Conservation (phyloP, 2,113 vertebrate species). For the Calyptommatus sinebrachiatus region DNA sequence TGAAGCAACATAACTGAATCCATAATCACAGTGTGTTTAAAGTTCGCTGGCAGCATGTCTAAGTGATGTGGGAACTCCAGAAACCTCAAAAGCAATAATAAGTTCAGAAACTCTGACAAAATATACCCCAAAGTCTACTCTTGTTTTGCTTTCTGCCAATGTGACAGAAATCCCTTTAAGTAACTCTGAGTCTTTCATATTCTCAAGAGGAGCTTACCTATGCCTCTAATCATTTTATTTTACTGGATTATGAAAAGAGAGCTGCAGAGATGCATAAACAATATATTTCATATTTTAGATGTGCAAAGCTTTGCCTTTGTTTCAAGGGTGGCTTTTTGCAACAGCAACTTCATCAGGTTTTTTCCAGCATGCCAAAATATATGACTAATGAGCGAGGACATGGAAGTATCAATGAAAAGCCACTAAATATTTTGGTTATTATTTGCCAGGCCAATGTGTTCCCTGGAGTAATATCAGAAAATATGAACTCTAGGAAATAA, state of each 20-base stretch:
- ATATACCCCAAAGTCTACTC: constrained; percentile 31
- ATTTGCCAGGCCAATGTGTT: constrained; percentile 17
- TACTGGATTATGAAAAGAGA: constrained; percentile 11
- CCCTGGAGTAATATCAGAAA: constrained; percentile 4
- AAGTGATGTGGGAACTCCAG: constrained; percentile 17
- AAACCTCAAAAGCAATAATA: constrained; percentile 29
- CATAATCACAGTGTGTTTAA: constrained; percentile 32
- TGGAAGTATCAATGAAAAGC: neutral
- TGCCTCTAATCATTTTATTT: constrained; percentile 1
- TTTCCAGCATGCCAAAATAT: neutral
- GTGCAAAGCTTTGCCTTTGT: neutral
- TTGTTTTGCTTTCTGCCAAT: constrained; percentile 26
- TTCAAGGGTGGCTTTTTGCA: neutral
- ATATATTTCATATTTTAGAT: neutral
- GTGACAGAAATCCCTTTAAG: constrained; percentile 16
- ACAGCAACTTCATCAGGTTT: constrained; percentile 2
- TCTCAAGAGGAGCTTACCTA: neutral
- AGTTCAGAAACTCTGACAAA: constrained; percentile 25
- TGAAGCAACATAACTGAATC: neutral
- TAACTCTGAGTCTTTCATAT: neutral
- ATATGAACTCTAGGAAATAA: neutral
- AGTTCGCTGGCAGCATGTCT: constrained; percentile 30
- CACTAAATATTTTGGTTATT: neutral
- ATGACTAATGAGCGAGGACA: neutral
- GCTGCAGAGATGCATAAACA: neutral